Conservation (phyloP, 2,797 vertebrate species). For the Myotis findleyi region DNA sequence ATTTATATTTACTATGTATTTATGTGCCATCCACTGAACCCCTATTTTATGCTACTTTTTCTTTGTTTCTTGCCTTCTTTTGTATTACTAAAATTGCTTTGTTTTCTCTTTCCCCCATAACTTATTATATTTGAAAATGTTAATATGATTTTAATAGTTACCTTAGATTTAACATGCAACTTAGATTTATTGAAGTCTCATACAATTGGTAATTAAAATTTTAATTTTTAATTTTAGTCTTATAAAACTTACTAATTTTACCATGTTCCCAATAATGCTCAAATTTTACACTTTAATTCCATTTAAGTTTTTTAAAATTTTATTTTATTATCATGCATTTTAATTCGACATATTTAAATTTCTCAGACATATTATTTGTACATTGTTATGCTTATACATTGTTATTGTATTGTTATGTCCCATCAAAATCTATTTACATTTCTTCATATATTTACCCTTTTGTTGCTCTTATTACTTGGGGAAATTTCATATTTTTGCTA, state of each 20-base stretch:
- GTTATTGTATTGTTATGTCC: neutral
- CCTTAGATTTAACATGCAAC: neutral
- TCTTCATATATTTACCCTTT: neutral
- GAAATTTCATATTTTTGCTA: neutral
- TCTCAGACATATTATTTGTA: neutral
- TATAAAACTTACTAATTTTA: constrained; percentile 1
- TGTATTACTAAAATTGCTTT: neutral
- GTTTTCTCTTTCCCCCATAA: neutral
- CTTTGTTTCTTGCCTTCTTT: neutral
- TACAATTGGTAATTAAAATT: neutral
- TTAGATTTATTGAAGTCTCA: neutral
- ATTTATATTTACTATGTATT: neutral
- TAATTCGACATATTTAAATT: neutral
- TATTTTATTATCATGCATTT: neutral
- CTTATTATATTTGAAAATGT: neutral
- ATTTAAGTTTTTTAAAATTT: neutral
- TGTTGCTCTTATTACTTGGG: neutral
- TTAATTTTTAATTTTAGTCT: neutral
- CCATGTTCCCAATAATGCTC: neutral
- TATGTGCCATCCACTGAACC: neutral
- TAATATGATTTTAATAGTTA: neutral
- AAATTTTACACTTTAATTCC: constrained; percentile 20
- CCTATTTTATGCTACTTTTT: neutral
- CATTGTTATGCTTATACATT: neutral
- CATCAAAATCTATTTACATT: neutral